A percentile compares a stretch with the other conserved stretches of the same genome.
Evolutionary conservation across 2,888 invertebrate species (phyloP).

Genomic region (Dorcus hopei): DNA sequence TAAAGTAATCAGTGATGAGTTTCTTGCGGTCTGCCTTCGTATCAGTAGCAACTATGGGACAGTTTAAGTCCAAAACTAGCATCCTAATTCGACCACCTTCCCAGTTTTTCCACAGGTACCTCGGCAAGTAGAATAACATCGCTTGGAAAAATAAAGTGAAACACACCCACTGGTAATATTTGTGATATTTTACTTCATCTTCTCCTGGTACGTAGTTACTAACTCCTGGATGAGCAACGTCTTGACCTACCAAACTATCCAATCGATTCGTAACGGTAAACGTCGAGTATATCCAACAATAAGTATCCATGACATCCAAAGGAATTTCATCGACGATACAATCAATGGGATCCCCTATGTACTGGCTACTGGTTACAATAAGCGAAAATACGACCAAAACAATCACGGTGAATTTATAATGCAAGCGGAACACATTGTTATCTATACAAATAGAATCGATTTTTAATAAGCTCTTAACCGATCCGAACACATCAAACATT

Average conservation of each 20-base stretch:
- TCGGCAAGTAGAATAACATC: conserved; percentile 85
- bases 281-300: conserved; percentile 90
- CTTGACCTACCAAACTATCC: conserved; percentile 73
- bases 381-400: conserved; percentile 89
- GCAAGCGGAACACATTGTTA: conserved; percentile 89
- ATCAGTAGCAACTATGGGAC: conserved; percentile 79
- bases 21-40: conserved; percentile 79
- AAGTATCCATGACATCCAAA: conserved; percentile 87
- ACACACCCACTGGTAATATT: conserved; percentile 96
- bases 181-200: conserved; percentile 85
- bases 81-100: conserved; percentile 90
- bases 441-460: conserved; percentile 90
- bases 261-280: conserved; percentile 85
- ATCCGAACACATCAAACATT: conserved; percentile 95
- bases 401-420: conserved; percentile 90
- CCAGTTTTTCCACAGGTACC: conserved; percentile 92
- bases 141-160: conserved; percentile 89
- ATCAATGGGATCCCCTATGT: conserved; percentile 96
- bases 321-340: conserved; percentile 91
- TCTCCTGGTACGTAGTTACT: conserved; percentile 74
- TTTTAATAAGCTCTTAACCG: conserved; percentile 88
- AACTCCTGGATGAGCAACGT: conserved; percentile 81
- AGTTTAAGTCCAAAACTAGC: conserved; percentile 84
- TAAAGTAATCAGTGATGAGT: conserved; percentile 80
- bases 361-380: conserved; percentile 89